These are phyloP conservation scores for Malurus leucopterus DNA, from an alignment of 2,797 vertebrate genomes.

Conservation along the genomic window DNA sequence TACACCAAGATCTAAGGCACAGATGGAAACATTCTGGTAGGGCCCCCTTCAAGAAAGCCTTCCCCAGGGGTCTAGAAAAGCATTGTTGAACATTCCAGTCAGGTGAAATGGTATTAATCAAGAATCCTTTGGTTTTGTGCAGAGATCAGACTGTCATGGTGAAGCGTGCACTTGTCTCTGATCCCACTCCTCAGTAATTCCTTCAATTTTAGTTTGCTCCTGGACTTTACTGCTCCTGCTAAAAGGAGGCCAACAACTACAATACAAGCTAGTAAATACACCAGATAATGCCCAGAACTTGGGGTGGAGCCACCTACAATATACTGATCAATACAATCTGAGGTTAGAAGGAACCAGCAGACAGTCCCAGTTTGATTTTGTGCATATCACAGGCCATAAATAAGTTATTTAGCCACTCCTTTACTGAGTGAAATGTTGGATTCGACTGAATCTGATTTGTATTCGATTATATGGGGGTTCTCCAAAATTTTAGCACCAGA, in stretches of 20 bases:
- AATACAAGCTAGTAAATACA: background rate
- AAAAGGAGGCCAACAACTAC: background rate
- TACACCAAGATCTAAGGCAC: constrained; percentile 37
- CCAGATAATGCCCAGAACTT: background rate
- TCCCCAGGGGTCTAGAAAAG: background rate
- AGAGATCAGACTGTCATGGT: background rate
- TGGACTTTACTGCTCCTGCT: background rate
- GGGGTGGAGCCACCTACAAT: background rate
- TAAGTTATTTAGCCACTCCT: background rate
- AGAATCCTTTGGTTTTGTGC: constrained; percentile 20
- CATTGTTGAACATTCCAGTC: background rate
- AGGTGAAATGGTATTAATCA: background rate
- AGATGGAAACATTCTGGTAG: constrained; percentile 8
- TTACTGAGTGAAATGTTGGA: background rate
- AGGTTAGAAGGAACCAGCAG: background rate
- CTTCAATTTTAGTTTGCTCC: background rate
- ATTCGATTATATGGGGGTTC: background rate
- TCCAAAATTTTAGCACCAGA: background rate
- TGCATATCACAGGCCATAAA: background rate
- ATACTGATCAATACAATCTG: background rate
- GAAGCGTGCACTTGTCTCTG: background rate
- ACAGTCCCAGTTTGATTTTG: background rate
- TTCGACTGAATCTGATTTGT: background rate
- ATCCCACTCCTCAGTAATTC: background rate
- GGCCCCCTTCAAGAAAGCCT: background rate